phyloP scores from a whole-genome alignment of 2,888 invertebrate genomes.

The Sycophila texana region DNA sequence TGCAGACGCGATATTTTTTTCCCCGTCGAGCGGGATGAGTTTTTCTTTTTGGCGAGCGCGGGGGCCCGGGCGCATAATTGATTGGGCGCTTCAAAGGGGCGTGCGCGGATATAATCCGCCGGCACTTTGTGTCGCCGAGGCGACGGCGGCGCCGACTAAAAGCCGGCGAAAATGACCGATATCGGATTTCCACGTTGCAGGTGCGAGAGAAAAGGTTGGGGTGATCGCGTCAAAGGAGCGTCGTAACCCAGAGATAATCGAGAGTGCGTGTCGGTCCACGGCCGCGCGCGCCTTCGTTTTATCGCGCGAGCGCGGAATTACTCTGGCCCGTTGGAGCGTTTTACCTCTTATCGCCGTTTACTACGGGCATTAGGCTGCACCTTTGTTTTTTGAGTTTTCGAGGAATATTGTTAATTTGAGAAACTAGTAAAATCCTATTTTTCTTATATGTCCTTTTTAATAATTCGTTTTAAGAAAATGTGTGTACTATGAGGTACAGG shows the following conservation, averaged over 20 bases:
- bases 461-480: no score
- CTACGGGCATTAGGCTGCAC: no score
- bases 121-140: slow-evolving; percentile 22
- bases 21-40: neutral
- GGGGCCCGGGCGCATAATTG: slow-evolving; percentile 28
- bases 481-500: no score
- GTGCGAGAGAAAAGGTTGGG: neutral
- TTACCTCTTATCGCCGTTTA: no score
- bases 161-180: slow-evolving; percentile 50
- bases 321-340: no score
- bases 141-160: slow-evolving; percentile 32
- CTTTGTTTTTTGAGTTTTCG: no score
- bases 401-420: no score
- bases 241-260: neutral
- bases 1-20: neutral
- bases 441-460: no score
- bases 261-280: neutral
- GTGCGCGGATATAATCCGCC: slow-evolving; percentile 33
- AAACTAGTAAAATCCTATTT: no score
- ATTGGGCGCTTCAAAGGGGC: slow-evolving; percentile 44
- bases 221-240: slow-evolving; percentile 2
- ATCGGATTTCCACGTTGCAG: slow-evolving; percentile 34
- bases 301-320: no score
- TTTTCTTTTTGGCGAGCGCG: slow-evolving; percentile 7
- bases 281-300: no score